Evolutionary conservation across 1,140 invertebrate species (phyloP).

Genomic region (Ruditapes philippinarum): DNA sequence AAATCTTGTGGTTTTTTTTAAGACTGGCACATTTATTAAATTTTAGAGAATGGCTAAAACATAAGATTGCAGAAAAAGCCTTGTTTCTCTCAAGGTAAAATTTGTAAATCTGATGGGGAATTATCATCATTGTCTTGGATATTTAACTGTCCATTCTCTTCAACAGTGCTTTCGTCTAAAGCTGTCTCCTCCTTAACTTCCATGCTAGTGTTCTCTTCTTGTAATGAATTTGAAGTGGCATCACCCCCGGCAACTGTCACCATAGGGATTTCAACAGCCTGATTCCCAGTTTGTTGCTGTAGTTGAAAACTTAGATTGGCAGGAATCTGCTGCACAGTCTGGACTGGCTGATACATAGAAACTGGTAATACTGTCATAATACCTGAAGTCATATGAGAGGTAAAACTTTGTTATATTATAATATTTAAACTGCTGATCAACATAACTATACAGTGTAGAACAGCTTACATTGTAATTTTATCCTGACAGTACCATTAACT

Average conservation of each 20-base stretch:
- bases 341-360: constrained; percentile 98
- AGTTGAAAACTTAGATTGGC: constrained; percentile 35
- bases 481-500: too few species aligned
- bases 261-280: constrained; percentile 56
- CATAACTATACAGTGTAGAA: too few species aligned
- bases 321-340: constrained; percentile 88
- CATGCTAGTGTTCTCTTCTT: neutral
- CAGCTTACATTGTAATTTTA: too few species aligned
- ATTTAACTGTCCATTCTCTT: constrained; percentile 36
- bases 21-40: too few species aligned
- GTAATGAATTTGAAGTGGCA: neutral
- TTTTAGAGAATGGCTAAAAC: too few species aligned
- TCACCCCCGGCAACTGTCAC: constrained; percentile 27
- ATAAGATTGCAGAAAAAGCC: too few species aligned
- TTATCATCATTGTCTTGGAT: constrained; percentile 27
- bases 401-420: neutral
- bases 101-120: neutral
- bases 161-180: neutral
- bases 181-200: neutral
- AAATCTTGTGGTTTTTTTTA: too few species aligned
- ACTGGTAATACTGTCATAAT: constrained; percentile 97
- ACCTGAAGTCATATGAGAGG: constrained; percentile 88
- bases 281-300: constrained; percentile 48
- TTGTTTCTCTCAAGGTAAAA: neutral
- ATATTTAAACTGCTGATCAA: neutral